These are phyloP conservation scores for Eristalis pertinax DNA, from an alignment of 2,888 invertebrate species.

Conservation along the genomic window DNA sequence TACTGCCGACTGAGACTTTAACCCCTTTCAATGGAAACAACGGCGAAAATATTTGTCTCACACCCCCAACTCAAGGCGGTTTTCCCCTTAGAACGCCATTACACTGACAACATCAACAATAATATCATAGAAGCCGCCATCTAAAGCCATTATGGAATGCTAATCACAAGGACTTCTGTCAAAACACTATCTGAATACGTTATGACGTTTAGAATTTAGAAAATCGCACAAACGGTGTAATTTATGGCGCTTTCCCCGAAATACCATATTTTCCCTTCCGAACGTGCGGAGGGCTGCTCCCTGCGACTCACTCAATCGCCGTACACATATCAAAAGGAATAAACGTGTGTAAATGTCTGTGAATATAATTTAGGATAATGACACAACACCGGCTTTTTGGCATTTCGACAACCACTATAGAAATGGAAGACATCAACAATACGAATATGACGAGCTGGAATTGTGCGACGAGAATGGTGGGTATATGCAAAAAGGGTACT, in stretches of 20 bases:
- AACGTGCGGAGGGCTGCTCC: conserved; percentile 5
- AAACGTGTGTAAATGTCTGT: conserved; percentile 66
- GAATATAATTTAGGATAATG: conserved; percentile 71
- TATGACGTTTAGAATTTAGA: conserved; percentile 67
- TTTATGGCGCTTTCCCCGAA: conserved; percentile 65
- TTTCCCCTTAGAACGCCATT: background rate
- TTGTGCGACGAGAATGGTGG: background rate
- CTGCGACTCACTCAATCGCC: conserved; percentile 12
- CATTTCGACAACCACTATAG: conserved; percentile 53
- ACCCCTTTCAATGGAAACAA: conserved; percentile 34
- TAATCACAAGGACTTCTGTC: conserved; percentile 70
- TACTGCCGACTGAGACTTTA: conserved; percentile 13
- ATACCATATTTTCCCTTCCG: conserved; percentile 64
- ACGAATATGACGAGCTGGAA: background rate
- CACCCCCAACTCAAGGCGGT: background rate
- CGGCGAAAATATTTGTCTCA: conserved; percentile 33
- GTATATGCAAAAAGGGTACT: background rate
- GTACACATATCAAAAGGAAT: conserved; percentile 8
- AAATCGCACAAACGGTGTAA: conserved; percentile 72
- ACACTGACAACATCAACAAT: conserved; percentile 40
- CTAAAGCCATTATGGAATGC: conserved; percentile 69
- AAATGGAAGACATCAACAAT: conserved; percentile 33
- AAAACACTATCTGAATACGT: conserved; percentile 71
- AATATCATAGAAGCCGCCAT: conserved; percentile 52
- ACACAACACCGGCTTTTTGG: conserved; percentile 64